A percentile compares a stretch with the other conserved stretches of the same genome.
Evolutionary conservation across 2,113 vertebrate species (phyloP).

Genomic region (Prionailurus viverrinus): DNA sequence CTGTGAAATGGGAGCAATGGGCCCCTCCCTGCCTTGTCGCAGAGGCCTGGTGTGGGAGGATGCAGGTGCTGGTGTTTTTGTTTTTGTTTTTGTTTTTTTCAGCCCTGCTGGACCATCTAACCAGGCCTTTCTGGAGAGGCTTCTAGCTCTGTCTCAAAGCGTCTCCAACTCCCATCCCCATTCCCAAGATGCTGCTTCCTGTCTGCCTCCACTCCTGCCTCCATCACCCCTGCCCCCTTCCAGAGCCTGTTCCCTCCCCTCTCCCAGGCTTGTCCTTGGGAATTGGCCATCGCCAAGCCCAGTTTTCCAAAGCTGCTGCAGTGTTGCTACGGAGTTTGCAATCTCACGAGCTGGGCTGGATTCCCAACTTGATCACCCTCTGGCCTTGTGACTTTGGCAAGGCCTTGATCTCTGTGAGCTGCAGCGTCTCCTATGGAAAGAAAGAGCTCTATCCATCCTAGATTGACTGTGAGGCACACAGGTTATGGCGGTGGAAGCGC

Average conservation of each 20-base stretch:
- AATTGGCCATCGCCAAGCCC: background rate
- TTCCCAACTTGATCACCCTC: background rate
- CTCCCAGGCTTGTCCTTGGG: background rate
- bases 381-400: constrained; percentile 34
- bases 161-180: background rate
- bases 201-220: background rate
- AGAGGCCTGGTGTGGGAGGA: background rate
- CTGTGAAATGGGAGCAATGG: constrained; percentile 11
- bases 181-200: background rate
- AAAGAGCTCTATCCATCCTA: background rate
- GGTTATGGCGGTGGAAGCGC: background rate
- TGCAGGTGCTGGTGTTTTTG: background rate
- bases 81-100: background rate
- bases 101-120: background rate
- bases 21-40: background rate
- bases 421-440: background rate
- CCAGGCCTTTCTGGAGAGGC: background rate
- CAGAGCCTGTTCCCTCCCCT: background rate
- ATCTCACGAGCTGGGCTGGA: constrained; percentile 32
- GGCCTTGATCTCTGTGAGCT: constrained; percentile 26
- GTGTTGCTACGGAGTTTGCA: background rate
- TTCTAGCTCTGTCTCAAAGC: background rate
- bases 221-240: background rate
- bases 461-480: background rate
- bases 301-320: background rate